Evolutionary conservation across 2,113 vertebrate species (phyloP), one percentile per base, ranked within the genome.

Genomic region (Misgurnus mizolepis): DNA sequence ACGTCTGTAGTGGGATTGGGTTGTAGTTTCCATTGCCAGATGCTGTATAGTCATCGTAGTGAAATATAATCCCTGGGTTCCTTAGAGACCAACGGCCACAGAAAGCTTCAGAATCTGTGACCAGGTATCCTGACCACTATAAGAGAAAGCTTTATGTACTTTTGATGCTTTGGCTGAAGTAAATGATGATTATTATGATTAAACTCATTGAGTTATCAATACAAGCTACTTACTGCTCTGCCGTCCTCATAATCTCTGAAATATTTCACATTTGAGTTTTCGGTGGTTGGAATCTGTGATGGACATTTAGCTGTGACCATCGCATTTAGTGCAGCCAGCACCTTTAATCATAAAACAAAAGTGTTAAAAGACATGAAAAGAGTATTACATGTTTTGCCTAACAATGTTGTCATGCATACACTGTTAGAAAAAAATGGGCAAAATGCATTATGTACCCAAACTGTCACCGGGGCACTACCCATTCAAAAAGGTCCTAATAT

Each of bases 71-170:
- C 55, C 77, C 53, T 0, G 94, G 90, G 71, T 94, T 95, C 87
- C 90, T 93, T 72, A 96, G 89, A 7, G 93, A 94, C 86, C 90
- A 91, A n/a, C 79, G 85, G 12, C 95, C 95, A 70, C 95, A 96
- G 86, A 94, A 96, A 22, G 91, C 91, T 41, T 92, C 91, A 0
- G 80, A 89, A 67, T 93, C 75, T 4, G 69, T 80, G 18, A 92
- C 86, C 17, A 79, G 60, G 49, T 43, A 22, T 22, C 49, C 6
- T 78, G 55, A 58, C n/a, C 75, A 79, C 82, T 82, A 60, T n/a
- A 39, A 15, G n/a, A 41, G 9, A 50, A 79, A 70, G 3, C 1
- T 64, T 4, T 6, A 61, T 17, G 17, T 56, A 6, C 45, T 10
- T 47, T 17, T 6, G 15, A 65, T 40, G n/a, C 34, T 40, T 40